Conservation (phyloP, 2,888 invertebrate genomes). For the Ariolimax columbianus region DNA sequence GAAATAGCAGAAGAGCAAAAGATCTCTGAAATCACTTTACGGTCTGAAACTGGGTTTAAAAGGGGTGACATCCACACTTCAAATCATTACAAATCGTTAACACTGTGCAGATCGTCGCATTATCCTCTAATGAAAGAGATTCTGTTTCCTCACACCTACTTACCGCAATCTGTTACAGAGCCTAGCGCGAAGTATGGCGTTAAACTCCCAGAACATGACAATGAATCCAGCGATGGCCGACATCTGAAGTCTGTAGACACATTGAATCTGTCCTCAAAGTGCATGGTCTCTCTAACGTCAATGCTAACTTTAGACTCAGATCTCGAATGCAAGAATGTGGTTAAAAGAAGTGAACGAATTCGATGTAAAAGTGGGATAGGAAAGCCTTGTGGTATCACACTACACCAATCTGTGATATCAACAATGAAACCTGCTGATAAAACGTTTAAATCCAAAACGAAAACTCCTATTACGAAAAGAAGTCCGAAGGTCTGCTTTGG, state of each 20-base stretch:
- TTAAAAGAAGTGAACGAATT: slow-evolving; percentile 47
- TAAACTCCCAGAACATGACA: not conserved
- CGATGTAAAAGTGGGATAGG: slow-evolving; percentile 37
- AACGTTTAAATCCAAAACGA: slow-evolving; percentile 11
- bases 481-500: not conserved
- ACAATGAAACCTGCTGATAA: slow-evolving; percentile 40
- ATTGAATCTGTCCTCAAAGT: not conserved
- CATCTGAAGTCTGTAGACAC: slow-evolving; percentile 5
- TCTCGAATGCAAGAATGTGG: slow-evolving; percentile 8
- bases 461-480: not conserved
- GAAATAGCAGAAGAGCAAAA: not conserved
- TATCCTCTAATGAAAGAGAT: slow-evolving; percentile 44
- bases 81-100: not conserved
- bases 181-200: not conserved
- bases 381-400: not conserved
- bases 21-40: not conserved
- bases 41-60: not conserved
- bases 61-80: not conserved
- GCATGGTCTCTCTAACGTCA: not conserved
- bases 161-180: not conserved
- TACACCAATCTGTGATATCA: slow-evolving; percentile 40
- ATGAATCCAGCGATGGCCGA: not conserved
- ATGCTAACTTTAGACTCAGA: not conserved
- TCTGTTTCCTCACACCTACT: slow-evolving; percentile 12
- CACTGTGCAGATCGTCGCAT: slow-evolving; percentile 19